These are phyloP conservation scores for Galaxea fascicularis DNA, from an alignment of 92 coral and sea anemone genomes.

Conservation along the genomic window DNA sequence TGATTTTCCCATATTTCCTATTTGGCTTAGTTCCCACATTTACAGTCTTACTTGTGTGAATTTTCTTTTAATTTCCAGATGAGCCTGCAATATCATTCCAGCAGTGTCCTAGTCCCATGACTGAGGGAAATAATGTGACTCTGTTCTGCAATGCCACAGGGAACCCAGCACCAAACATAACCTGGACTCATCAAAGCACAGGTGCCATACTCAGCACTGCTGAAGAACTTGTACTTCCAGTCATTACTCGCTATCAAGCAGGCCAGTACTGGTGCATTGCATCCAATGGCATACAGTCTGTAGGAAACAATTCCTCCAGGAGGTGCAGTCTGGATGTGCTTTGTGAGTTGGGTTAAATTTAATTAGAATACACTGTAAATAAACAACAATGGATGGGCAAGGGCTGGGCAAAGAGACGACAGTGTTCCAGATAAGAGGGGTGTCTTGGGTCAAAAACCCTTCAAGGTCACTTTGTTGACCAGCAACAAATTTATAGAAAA, in stretches of 20 bases:
- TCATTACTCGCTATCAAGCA: slow-evolving; percentile 5
- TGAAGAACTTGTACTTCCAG: neutral
- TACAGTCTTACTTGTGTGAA: neutral
- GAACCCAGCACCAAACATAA: neutral
- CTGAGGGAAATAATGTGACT: neutral
- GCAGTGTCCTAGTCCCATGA: slow-evolving; percentile 13
- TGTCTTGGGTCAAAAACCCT: too few species aligned
- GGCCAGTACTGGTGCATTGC: slow-evolving; percentile 18
- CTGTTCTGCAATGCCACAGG: slow-evolving; percentile 12
- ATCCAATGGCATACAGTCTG: slow-evolving; percentile 35
- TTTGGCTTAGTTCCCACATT: neutral
- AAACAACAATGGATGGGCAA: too few species aligned
- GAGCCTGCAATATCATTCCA: neutral
- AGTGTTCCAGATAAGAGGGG: too few species aligned
- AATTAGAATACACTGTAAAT: too few species aligned
- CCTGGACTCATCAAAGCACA: neutral
- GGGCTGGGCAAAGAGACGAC: too few species aligned
- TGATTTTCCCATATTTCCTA: neutral
- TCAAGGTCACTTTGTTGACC: too few species aligned
- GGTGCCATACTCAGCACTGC: neutral
- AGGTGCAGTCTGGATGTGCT: slow-evolving; percentile 9
- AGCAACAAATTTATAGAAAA: too few species aligned
- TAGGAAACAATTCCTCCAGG: slow-evolving; percentile 13
- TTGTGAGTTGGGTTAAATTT: neutral
- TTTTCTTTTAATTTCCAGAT: neutral